Base-by-base conservation (phyloP, 2,797 vertebrate genomes). In the Chelon auratus region DNA sequence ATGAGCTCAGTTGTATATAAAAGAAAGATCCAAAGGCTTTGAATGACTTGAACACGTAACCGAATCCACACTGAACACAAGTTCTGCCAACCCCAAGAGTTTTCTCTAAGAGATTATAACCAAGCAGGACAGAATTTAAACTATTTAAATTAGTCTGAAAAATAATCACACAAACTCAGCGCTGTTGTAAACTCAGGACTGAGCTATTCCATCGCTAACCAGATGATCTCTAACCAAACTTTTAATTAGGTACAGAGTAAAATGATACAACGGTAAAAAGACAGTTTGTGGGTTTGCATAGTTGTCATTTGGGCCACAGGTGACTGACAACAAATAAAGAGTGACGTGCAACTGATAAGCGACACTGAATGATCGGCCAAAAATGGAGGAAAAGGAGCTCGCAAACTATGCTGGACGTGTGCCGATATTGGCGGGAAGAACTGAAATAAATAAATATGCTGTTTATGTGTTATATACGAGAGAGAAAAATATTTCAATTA, bases 281-380 rank as follows among this genome's bases (percentile, higher is more conserved):
- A 42, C 36, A 47, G 52, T 40, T 43, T 62, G 22, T 57, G 47
- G 66, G 50, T 17, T n/a, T 14, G 17, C 43, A 45, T 45, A 58
- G 15, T 68, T 72, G 53, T 42, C 55, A 14, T 40, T 17, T 36
- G 6, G 11, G 15, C 48, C n/a, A 61, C 51, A 20, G 53, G 24
- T 59, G 69, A 61, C 4, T 65, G 56, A 62, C 65, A 74, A 12
- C 36, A 62, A 65, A 22, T 36, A 33, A 45, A 33, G 22, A 66
- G 18, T 22, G 56, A 77, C 48, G 30, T 43, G 42, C 14, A 20
- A 20, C 39, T 18, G 15, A 48, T 60, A 66, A 58, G 40, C 52
- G 64, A 66, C 18, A 61, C 55, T 40, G 26, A 37, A 56, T 18
- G 30, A 9, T 2, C 9, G 62, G 2, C 39, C 9, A 40, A 36